Evolutionary conservation across 2,888 invertebrate genomes (phyloP), one percentile per base, ranked within the genome.

Genomic region (Thymelicus lineola): DNA sequence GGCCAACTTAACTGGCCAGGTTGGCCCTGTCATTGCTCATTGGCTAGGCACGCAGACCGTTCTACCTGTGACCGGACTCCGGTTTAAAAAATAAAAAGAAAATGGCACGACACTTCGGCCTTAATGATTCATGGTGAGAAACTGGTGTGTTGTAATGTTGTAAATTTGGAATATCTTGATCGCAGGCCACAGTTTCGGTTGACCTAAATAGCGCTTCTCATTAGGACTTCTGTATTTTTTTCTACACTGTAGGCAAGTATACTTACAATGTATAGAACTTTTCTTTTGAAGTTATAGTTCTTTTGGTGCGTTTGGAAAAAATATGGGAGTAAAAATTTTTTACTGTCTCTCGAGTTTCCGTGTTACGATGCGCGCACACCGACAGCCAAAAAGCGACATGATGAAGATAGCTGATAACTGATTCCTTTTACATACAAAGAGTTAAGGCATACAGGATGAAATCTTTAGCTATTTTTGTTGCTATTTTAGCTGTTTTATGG

Each of bases 21-120:
- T 72, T 75, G 74, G 74, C 79, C 74, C 77, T 78, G 83, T 86
- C 85, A 86, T 83, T 84, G 82, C 83, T 86, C 85, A 86, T 83
- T 84, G 82, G 80, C 78, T 81, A 80, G 83, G 83, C 80, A 85
- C 81, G 82, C 81, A 79, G 78, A 77, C 78, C 76, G 76, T 59
- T 85, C 80, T 86, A 86, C 84, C 84, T 86, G 86, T 80, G 75
- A 70, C 72, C 75, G 73, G 57, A 58, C 48, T 48, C 46, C 38
- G 28, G 63, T 62, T 45, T 12, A 10, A 46, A 6, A 20, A 58
- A 58, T 55, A 65, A 65, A 46, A 65, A 57, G 28, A 65, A 64
- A 65, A 65, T 65, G 57, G 57, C 57, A 65, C 57, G 45, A 65
- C 53, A 64, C 46, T 65, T 35, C 46, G 12, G 35, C 35, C 59